These are phyloP conservation scores for Ricordea florida DNA, from an alignment of 92 coral and sea anemone genomes.

Conservation along the genomic window DNA sequence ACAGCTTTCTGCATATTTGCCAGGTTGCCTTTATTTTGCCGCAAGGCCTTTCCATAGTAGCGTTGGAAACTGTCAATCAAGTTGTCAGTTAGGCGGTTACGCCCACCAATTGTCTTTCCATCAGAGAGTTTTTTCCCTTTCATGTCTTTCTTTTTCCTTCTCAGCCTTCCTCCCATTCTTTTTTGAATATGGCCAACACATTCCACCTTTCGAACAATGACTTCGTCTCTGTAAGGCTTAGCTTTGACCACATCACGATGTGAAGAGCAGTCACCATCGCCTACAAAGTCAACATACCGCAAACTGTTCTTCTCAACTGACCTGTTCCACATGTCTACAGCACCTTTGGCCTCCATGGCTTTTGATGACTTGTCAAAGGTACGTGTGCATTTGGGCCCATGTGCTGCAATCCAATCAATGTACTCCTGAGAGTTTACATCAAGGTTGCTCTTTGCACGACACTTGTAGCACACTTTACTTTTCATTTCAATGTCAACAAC, in stretches of 20 bases:
- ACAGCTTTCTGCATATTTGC: too few relatives aligned
- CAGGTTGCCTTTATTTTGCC: too few relatives aligned
- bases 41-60: slow-evolving; percentile 47
- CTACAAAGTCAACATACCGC: slow-evolving; percentile 47
- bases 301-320: slow-evolving; percentile 9
- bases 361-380: slow-evolving; percentile 49
- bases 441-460: slow-evolving; percentile 33
- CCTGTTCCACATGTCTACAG: slow-evolving; percentile 43
- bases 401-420: slow-evolving; percentile 34
- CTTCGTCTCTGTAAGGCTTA: slow-evolving; percentile 35
- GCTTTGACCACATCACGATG: slow-evolving; percentile 34
- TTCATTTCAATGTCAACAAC: slow-evolving; percentile 50
- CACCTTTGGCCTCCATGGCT: slow-evolving; percentile 59
- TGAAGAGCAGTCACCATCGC: slow-evolving; percentile 55
- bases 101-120: slow-evolving; percentile 50
- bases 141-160: slow-evolving; percentile 26
- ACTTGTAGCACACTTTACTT: slow-evolving; percentile 45
- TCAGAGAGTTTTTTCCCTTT: slow-evolving; percentile 44
- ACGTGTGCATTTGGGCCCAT: slow-evolving; percentile 30
- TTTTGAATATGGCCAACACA: slow-evolving; percentile 57
- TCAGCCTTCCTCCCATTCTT: slow-evolving; percentile 51
- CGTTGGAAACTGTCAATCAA: slow-evolving; percentile 36
- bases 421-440: slow-evolving; percentile 45
- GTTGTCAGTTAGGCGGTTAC: slow-evolving; percentile 49
- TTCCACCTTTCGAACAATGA: slow-evolving; percentile 28